These are phyloP conservation scores for Cyprinodon brontotheroides DNA, from an alignment of 2,113 vertebrate genomes.

Conservation along the genomic window DNA sequence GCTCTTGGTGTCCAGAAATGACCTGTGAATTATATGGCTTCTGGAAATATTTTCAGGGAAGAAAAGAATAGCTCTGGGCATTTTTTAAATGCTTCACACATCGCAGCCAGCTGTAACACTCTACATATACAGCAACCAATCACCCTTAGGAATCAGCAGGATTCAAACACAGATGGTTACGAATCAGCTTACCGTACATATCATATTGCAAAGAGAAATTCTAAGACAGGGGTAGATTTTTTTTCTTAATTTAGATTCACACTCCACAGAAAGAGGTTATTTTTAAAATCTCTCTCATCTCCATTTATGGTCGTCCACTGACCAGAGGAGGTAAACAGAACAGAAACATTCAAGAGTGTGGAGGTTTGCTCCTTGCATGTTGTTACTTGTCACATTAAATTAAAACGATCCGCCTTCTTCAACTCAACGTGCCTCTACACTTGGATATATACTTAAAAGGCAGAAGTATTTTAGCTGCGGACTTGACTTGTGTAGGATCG, in stretches of 20 bases:
- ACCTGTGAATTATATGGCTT: slow-evolving; percentile 53
- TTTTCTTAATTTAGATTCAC: background rate
- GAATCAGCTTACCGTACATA: background rate
- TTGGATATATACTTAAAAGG: slow-evolving; percentile 64
- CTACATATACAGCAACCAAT: slow-evolving; percentile 1
- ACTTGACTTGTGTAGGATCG: slow-evolving; percentile 28
- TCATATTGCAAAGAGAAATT: background rate
- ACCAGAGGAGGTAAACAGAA: slow-evolving; percentile 14
- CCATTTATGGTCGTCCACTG: slow-evolving; percentile 35
- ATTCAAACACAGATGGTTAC: slow-evolving; percentile 13
- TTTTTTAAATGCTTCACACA: slow-evolving; percentile 16
- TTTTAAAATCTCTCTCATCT: slow-evolving; percentile 19
- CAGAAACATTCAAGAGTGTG: slow-evolving; percentile 22
- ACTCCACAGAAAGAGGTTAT: background rate
- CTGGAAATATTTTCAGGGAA: slow-evolving; percentile 37
- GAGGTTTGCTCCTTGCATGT: slow-evolving; percentile 18
- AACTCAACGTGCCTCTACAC: slow-evolving; percentile 31
- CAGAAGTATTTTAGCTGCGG: slow-evolving; percentile 50
- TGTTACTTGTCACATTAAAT: slow-evolving; percentile 53
- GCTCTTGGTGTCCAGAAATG: slow-evolving; percentile 49
- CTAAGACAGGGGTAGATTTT: background rate
- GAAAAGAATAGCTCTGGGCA: slow-evolving; percentile 13
- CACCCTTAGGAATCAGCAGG: background rate
- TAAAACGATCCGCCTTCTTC: slow-evolving; percentile 43
- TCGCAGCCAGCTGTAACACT: slow-evolving; percentile 5